Evolutionary conservation across 2,888 invertebrate species (phyloP).

Genomic region (Serripes groenlandicus): DNA sequence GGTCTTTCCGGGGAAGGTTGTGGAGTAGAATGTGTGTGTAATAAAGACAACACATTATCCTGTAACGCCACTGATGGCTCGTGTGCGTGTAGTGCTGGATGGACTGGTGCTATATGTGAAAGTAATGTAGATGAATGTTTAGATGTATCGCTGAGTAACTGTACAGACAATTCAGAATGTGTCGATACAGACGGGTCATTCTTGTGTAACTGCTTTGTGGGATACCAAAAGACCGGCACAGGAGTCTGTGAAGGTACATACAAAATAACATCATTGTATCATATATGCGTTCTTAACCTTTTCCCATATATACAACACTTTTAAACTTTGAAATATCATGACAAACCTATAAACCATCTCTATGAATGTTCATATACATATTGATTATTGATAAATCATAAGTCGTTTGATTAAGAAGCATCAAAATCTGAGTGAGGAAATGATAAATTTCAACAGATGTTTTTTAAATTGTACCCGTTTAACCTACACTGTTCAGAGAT

Average conservation of each 20-base stretch:
- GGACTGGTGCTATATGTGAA: not conserved
- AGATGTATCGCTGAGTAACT: not conserved
- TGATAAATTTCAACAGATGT: too few species aligned
- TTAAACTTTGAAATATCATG: not conserved
- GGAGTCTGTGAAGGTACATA: not conserved
- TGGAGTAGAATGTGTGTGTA: not conserved
- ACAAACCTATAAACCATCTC: not conserved
- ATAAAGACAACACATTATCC: not conserved
- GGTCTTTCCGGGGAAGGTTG: not conserved
- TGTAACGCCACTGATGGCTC: not conserved
- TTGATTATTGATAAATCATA: too few species aligned
- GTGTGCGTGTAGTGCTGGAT: not conserved
- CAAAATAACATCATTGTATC: not conserved
- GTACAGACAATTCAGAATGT: not conserved
- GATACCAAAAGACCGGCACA: not conserved
- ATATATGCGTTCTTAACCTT: too few species aligned
- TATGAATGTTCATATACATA: not conserved
- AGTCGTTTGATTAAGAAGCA: too few species aligned
- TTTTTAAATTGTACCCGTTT: too few species aligned
- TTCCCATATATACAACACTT: too few species aligned
- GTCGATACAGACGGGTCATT: not conserved
- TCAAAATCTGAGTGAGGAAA: too few species aligned
- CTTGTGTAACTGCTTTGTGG: not conserved
- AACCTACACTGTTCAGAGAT: too few species aligned
- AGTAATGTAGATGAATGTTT: not conserved